Conservation (phyloP, 2,888 invertebrate genomes). For the Tolmerus cingulatus region DNA sequence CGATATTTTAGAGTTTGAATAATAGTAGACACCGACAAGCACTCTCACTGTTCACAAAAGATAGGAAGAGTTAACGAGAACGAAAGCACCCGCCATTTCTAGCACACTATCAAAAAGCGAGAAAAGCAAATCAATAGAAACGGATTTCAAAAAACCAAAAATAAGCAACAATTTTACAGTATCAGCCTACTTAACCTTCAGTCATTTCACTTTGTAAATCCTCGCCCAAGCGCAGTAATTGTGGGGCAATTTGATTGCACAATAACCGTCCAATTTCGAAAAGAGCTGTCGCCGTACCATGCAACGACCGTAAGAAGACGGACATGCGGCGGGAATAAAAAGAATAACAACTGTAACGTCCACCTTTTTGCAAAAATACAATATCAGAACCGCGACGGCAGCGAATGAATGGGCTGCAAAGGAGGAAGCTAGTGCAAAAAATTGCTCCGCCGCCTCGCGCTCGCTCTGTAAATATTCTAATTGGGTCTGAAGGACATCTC, state of each 20-base stretch:
- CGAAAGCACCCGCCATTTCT: background rate
- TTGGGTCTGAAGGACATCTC: conserved; percentile 42
- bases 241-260: conserved; percentile 7
- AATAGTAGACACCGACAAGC: background rate
- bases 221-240: conserved; percentile 2
- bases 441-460: background rate
- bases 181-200: conserved; percentile 5
- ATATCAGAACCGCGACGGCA: background rate
- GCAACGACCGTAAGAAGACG: background rate
- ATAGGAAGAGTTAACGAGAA: background rate
- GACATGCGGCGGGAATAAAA: background rate
- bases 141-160: background rate
- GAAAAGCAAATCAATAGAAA: background rate
- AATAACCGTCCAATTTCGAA: conserved; percentile 1
- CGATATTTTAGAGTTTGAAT: background rate
- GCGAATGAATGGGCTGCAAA: background rate
- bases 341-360: background rate
- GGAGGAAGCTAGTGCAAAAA: conserved; percentile 36
- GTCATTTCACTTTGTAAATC: conserved; percentile 12
- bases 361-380: background rate
- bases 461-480: conserved; percentile 37
- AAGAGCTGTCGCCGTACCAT: background rate
- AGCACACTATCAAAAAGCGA: background rate
- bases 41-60: background rate
- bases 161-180: background rate